These are phyloP conservation scores for Augiades crinisus DNA, from an alignment of 2,888 invertebrate genomes.

Conservation along the genomic window DNA sequence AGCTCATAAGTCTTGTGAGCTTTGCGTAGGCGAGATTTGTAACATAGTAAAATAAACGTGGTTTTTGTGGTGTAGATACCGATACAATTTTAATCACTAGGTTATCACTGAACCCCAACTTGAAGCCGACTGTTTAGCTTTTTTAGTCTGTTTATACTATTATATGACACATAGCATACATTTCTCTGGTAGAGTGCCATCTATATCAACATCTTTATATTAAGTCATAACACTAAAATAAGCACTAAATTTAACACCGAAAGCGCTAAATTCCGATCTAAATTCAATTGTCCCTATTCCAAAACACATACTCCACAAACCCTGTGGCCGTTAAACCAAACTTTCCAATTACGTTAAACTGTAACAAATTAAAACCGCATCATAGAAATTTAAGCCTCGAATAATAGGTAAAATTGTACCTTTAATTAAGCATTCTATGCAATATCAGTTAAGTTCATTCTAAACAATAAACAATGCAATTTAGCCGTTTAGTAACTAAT, in stretches of 20 bases:
- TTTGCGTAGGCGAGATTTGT: too few species aligned
- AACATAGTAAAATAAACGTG: too few species aligned
- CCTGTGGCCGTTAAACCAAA: constrained; percentile 21
- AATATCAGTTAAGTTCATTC: neutral
- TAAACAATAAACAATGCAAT: neutral
- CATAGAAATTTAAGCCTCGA: constrained; percentile 24
- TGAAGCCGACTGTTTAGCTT: too few species aligned
- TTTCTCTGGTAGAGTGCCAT: too few species aligned
- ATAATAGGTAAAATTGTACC: constrained; percentile 3
- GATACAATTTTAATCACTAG: too few species aligned
- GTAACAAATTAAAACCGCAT: constrained; percentile 31
- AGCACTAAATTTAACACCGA: neutral
- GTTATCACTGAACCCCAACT: too few species aligned
- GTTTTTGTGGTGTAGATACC: too few species aligned
- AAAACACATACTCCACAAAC: constrained; percentile 8
- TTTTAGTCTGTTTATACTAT: too few species aligned
- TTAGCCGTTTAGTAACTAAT: too few species aligned
- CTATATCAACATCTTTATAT: too few species aligned
- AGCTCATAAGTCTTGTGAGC: too few species aligned
- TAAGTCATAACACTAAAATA: neutral
- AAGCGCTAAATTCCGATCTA: constrained; percentile 1
- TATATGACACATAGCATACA: too few species aligned
- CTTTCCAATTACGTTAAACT: constrained; percentile 28
- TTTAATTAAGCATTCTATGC: constrained; percentile 1
- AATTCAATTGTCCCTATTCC: constrained; percentile 18